Percentiles rank a stretch among this genome's conserved stretches.
Conservation (phyloP, 2,888 invertebrate species). For the Autographa pulchrina region DNA sequence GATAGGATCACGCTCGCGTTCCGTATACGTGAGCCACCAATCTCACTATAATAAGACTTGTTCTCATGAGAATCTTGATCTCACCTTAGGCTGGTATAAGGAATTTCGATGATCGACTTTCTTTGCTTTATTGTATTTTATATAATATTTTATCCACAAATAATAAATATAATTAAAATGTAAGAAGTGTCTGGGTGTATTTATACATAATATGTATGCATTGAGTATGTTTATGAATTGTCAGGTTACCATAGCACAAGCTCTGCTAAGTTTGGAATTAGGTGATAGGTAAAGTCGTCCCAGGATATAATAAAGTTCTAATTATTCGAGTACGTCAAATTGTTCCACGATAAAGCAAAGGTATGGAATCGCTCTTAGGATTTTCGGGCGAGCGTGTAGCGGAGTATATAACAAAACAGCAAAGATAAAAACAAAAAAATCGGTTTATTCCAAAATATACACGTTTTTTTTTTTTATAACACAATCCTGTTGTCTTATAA, state of each 20-base stretch:
- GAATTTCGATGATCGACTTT: constrained; percentile 42
- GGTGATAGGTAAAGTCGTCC: too few species aligned
- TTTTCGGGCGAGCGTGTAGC: too few species aligned
- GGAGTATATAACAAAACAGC: background rate
- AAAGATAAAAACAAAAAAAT: background rate
- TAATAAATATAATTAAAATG: background rate
- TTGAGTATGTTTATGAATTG: too few species aligned
- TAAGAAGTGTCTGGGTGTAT: too few species aligned
- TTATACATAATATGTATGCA: background rate
- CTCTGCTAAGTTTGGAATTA: too few species aligned
- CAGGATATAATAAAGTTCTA: too few species aligned
- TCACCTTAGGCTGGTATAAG: constrained; percentile 44
- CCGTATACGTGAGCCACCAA: constrained; percentile 81
- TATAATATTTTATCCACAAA: background rate
- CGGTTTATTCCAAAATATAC: constrained; percentile 2
- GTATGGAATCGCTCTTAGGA: too few species aligned
- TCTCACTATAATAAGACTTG: constrained; percentile 82
- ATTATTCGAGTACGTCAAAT: too few species aligned
- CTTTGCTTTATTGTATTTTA: constrained; percentile 11
- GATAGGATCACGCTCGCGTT: constrained; percentile 79
- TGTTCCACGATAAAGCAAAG: too few species aligned
- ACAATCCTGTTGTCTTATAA: background rate
- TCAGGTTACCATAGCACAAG: too few species aligned
- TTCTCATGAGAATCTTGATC: constrained; percentile 80
- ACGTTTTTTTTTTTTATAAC: background rate